Conservation (phyloP, 2,797 vertebrate species). For the Macroramphosus scolopax region DNA sequence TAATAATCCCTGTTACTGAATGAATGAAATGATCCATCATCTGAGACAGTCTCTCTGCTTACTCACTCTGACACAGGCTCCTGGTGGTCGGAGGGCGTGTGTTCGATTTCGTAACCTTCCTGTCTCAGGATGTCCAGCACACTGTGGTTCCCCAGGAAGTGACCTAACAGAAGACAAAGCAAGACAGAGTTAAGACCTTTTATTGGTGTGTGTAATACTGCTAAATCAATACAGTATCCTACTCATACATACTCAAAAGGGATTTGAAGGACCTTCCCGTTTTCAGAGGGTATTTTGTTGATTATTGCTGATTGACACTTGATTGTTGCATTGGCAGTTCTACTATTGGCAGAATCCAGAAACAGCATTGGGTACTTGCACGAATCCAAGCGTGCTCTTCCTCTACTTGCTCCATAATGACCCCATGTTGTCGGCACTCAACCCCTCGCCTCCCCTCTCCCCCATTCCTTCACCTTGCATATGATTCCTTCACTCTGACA, state of each 20-base stretch:
- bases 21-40: too few species aligned
- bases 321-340: not conserved
- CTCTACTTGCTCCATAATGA: constrained; percentile 39
- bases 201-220: too few species aligned
- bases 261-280: too few species aligned
- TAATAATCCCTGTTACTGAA: too few species aligned
- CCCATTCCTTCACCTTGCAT: constrained; percentile 30
- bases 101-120: constrained; percentile 91
- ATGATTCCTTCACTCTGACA: constrained; percentile 65
- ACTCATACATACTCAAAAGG: too few species aligned
- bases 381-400: constrained; percentile 17
- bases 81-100: constrained; percentile 81
- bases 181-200: not conserved
- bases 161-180: constrained; percentile 78
- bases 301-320: too few species aligned
- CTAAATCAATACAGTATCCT: not conserved
- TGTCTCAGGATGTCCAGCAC: constrained; percentile 94
- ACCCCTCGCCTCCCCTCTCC: constrained; percentile 22
- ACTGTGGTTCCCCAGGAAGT: constrained; percentile 97
- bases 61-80: constrained; percentile 86
- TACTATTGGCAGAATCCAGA: not conserved
- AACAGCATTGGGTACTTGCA: not conserved
- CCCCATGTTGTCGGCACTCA: constrained; percentile 43
- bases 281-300: too few species aligned
- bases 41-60: too few species aligned